A percentile compares a stretch with the other conserved stretches of the same genome.
phyloP scores from a whole-genome alignment of 2,888 invertebrate species.

The Athalia circularis region DNA sequence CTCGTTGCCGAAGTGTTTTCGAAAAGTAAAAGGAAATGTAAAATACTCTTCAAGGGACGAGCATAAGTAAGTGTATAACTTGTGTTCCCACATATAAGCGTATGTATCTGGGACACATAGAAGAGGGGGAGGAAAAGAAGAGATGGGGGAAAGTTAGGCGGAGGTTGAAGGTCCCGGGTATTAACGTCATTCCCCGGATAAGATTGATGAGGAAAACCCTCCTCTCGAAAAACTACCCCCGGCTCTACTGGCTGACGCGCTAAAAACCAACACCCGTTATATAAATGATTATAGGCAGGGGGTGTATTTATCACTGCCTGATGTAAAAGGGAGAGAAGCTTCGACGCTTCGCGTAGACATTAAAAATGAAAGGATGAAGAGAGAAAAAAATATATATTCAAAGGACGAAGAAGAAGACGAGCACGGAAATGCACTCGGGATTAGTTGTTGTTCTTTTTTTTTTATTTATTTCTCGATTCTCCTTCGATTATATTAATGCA shows the following conservation, averaged over 20 bases:
- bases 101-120: slow-evolving; percentile 28
- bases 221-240: slow-evolving; percentile 37
- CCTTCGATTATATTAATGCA: too few species aligned
- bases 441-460: too few species aligned
- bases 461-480: too few species aligned
- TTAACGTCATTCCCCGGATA: slow-evolving; percentile 70
- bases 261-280: slow-evolving; percentile 45
- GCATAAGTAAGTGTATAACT: not conserved
- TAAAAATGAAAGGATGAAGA: too few species aligned
- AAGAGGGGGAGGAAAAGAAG: too few species aligned
- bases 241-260: slow-evolving; percentile 26
- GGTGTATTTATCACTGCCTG: slow-evolving; percentile 39
- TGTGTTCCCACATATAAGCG: not conserved
- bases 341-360: too few species aligned
- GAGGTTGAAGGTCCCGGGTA: slow-evolving; percentile 55
- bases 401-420: too few species aligned
- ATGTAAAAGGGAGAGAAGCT: too few species aligned
- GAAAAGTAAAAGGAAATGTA: not conserved
- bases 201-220: slow-evolving; percentile 67
- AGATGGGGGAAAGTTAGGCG: not conserved
- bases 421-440: too few species aligned
- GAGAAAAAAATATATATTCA: too few species aligned
- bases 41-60: not conserved
- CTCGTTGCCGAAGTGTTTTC: not conserved
- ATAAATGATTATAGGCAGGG: slow-evolving; percentile 41